Base-by-base conservation (phyloP, 2,888 invertebrate genomes). In the Cheilosia variabilis region DNA sequence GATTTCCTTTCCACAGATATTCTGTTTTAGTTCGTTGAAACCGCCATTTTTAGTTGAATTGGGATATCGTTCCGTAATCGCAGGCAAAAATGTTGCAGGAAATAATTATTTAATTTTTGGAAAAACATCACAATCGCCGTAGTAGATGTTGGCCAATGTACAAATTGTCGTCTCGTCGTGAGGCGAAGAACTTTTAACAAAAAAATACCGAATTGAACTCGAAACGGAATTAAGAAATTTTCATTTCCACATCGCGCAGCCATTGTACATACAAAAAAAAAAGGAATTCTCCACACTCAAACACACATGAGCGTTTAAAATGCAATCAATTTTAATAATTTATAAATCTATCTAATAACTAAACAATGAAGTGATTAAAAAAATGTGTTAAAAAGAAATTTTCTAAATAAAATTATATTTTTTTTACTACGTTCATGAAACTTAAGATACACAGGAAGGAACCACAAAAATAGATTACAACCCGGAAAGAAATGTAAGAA, bases 31-130 rank as follows among this genome's bases (percentile, higher is more conserved):
- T 83, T 84, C 68, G 50, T 68, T 37, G 55, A 66, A 71, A 86
- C 84, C 84, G 81, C 84, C 84, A 86, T 86, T 86, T 86, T 86
- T 86, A 80, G 81, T 76, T 81, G 19, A 50, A 71, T 55, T 62
- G 55, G 43, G 71, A 69, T 71, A 62, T 80, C 55, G 58, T 76
- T 75, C 81, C 43, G 60, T 76, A 81, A 72, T 71, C 53, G 69
- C 41, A 45, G 55, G 66, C 41, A 1, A 66, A 66, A 76, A 80
- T 86, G 84, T 86, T 86, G 27, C 63, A 71, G 45, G 71, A 76
- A 62, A 50, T 71, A 43, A 71, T 62, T 22, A 62, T 24, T 31
- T 41, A 62, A 66, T 55, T 65, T 17, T 55, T 71, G 31, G 19
- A 63, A 66, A 76, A 75, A 41, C 75, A 37, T 75, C 41, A 71